These are phyloP conservation scores for Perizoma affinitatum DNA, from an alignment of 2,888 invertebrate genomes.

Conservation along the genomic window DNA sequence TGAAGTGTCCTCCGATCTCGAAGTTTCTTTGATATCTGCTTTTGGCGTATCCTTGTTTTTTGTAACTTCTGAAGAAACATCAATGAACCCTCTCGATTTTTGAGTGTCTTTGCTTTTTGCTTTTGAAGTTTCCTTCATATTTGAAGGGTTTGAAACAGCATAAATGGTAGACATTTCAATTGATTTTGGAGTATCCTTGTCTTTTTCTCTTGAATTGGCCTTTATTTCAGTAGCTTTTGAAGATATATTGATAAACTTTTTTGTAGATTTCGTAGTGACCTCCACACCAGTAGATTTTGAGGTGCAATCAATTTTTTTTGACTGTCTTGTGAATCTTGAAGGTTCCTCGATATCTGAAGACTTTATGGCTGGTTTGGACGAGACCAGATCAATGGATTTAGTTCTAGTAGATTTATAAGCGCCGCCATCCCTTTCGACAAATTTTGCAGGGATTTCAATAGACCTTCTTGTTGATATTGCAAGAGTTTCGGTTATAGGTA, in stretches of 20 bases:
- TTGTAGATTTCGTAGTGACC: conserved; percentile 1
- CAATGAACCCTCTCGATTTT: background rate
- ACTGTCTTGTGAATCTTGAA: conserved; percentile 6
- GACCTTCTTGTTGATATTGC: background rate
- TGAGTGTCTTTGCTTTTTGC: background rate
- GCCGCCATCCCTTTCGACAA: background rate
- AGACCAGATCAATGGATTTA: background rate
- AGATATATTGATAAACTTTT: background rate
- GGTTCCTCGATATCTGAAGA: conserved; percentile 5
- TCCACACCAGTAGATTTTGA: background rate
- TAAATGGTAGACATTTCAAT: background rate
- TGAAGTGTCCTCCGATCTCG: conserved; percentile 3
- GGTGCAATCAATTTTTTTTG: conserved; percentile 3
- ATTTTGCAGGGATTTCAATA: conserved; percentile 4
- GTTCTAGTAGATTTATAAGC: conserved; percentile 4
- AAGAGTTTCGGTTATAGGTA: background rate
- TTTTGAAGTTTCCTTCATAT: background rate
- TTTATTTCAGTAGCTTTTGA: background rate
- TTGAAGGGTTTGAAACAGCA: background rate
- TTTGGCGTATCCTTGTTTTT: background rate
- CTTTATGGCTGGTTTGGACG: conserved; percentile 1
- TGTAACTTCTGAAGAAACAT: background rate
- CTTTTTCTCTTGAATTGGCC: background rate
- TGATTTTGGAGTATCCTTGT: background rate
- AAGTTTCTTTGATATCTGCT: background rate